Evolutionary conservation across 2,888 invertebrate genomes (phyloP).

Genomic region (Pasiphila rectangulata): DNA sequence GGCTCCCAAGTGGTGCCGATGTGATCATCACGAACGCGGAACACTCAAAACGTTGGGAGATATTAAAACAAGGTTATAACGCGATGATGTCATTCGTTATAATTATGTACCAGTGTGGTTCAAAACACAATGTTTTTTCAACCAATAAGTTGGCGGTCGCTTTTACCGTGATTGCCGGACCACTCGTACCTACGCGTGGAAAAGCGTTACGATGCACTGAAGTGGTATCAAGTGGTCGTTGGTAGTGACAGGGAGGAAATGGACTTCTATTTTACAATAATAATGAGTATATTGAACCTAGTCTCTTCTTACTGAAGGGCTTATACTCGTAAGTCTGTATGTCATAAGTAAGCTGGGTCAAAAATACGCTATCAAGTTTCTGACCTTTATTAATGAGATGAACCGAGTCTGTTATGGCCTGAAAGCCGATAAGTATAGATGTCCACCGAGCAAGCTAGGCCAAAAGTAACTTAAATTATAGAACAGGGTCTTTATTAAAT

Average conservation of each 20-base stretch:
- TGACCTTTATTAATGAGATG: no score
- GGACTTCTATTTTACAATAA: neutral
- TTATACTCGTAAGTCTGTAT: no score
- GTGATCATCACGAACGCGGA: no score
- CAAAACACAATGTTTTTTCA: neutral
- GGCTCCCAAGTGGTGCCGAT: no score
- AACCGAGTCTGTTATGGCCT: no score
- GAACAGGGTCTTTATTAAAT: no score
- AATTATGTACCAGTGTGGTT: neutral
- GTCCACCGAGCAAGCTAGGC: no score
- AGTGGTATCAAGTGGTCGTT: slow-evolving; percentile 4
- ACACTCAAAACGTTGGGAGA: no score
- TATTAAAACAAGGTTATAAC: neutral
- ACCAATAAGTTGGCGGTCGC: neutral
- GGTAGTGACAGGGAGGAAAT: neutral
- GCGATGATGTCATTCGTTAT: neutral
- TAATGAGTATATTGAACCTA: neutral
- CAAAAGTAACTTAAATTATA: no score
- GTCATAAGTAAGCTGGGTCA: no score
- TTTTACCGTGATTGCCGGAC: neutral
- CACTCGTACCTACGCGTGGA: neutral
- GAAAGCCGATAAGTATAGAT: no score
- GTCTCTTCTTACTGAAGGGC: slow-evolving; percentile 1
- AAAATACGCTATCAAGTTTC: no score
- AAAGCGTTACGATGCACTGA: slow-evolving; percentile 2